Evolutionary conservation across 2,888 invertebrate species (phyloP), one percentile per base, ranked within the genome.

Genomic region (Rotaria socialis): DNA sequence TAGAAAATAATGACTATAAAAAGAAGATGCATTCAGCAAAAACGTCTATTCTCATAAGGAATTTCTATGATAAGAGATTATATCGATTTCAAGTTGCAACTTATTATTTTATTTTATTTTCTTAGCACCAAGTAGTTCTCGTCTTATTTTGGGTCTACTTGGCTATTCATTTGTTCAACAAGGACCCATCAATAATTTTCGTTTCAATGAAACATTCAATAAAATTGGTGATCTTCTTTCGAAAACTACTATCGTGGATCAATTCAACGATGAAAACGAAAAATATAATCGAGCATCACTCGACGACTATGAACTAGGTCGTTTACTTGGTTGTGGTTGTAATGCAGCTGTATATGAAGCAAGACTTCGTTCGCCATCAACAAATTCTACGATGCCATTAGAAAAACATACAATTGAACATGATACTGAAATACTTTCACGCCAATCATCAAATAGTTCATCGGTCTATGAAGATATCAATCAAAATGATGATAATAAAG

Each of bases 261-360:
- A 58, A 52, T 85, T 84, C 14, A 35, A 27, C 56, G 56, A 11
- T 86, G 84, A 75, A 27, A 11, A 43, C 27, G 85, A 80, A 56
- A 22, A 84, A 43, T 43, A 75, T 75, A 22, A 11, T 47, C 43
- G 19, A 75, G 7, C 10, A 11, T 27, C 35, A 7, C 60, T 87
- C 11, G 86, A 85, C 27, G 87, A 87, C 60, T 92, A 95, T 87
- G 92, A 93, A 87, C 92, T 95, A 88, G 95, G 94, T 0, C 93
- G 93, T 60, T 92, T 93, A 3, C 94, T 95, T 88, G 94, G 94
- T 11, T 94, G 95, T 90, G 95, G 95, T 27, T 94, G 94, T 90
- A 94, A 94, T 88, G 95, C 94, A 50, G 95, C 94, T 52, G 95
- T 95, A 1, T 95, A 95, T 90, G 93, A 94, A 7, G 94, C 94